Conservation (phyloP, 2,113 vertebrate genomes). For the Mobula birostris region DNA sequence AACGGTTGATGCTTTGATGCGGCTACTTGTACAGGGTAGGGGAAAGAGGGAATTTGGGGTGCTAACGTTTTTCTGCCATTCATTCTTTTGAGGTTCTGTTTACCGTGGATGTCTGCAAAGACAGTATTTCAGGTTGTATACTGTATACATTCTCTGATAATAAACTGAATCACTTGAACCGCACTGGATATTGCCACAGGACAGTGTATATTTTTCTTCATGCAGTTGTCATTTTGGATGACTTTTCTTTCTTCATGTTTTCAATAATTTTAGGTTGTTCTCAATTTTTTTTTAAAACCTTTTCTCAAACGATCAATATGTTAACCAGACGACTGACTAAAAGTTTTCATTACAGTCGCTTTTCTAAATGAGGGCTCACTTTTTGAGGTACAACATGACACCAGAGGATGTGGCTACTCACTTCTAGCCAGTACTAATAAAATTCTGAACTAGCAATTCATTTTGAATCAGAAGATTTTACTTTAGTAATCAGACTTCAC, state of each 20-base stretch:
- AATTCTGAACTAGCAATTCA: background rate
- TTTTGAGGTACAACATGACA: background rate
- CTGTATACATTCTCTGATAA: too few species aligned
- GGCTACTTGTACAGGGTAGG: too few species aligned
- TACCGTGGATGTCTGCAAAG: too few species aligned
- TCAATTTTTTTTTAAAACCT: background rate
- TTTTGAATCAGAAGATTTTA: background rate
- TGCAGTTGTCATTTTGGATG: background rate
- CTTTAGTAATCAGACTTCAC: background rate
- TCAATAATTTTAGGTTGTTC: background rate
- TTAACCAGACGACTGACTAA: background rate
- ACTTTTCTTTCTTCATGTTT: too few species aligned
- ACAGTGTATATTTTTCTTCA: background rate
- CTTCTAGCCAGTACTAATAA: background rate
- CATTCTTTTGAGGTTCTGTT: too few species aligned
- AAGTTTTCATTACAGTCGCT: background rate
- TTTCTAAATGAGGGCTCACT: background rate
- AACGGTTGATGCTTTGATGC: too few species aligned
- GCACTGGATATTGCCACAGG: background rate
- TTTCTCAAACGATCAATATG: background rate
- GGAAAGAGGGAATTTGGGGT: too few species aligned
- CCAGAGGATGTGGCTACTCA: background rate
- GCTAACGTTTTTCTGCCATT: too few species aligned
- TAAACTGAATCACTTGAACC: background rate
- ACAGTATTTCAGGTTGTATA: too few species aligned